Evolutionary conservation across 2,888 invertebrate genomes (phyloP).

Genomic region (Drosophila nigricruria): DNA sequence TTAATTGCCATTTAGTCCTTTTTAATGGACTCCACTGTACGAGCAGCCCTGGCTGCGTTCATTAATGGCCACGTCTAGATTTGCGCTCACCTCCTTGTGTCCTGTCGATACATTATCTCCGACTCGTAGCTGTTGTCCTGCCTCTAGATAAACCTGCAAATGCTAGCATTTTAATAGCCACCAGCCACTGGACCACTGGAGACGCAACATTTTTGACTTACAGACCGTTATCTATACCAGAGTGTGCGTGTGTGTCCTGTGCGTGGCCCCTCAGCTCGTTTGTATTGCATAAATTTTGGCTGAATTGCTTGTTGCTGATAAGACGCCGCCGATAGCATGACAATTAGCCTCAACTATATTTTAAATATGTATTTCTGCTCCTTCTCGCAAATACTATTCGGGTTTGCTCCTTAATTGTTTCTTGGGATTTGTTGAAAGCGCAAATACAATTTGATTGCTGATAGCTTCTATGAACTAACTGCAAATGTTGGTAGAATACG

Average conservation of each 20-base stretch:
- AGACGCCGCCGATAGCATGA: conserved; percentile 74
- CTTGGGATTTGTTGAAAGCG: conserved; percentile 69
- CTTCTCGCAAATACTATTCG: conserved; percentile 9
- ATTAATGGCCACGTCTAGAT: conserved; percentile 79
- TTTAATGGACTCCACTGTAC: conserved; percentile 79
- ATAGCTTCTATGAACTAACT: conserved; percentile 37
- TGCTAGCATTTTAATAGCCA: conserved; percentile 78
- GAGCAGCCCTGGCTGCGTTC: conserved; percentile 51
- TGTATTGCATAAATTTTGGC: conserved; percentile 70
- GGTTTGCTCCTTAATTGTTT: conserved; percentile 64
- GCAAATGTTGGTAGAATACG: neutral
- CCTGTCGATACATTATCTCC: conserved; percentile 73
- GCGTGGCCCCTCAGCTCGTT: conserved; percentile 38
- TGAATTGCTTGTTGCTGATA: conserved; percentile 72
- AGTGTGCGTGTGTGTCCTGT: conserved; percentile 16
- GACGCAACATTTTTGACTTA: conserved; percentile 72
- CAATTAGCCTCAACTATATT: conserved; percentile 74
- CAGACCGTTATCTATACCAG: conserved; percentile 42
- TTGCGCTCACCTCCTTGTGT: conserved; percentile 67
- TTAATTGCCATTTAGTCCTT: conserved; percentile 84
- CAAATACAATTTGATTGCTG: conserved; percentile 67
- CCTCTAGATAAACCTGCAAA: conserved; percentile 79
- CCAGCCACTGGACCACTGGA: conserved; percentile 34
- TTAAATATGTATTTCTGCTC: conserved; percentile 42
- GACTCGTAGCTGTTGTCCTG: conserved; percentile 19